Conservation (phyloP, 2,113 vertebrate genomes). For the Zapus hudsonius region DNA sequence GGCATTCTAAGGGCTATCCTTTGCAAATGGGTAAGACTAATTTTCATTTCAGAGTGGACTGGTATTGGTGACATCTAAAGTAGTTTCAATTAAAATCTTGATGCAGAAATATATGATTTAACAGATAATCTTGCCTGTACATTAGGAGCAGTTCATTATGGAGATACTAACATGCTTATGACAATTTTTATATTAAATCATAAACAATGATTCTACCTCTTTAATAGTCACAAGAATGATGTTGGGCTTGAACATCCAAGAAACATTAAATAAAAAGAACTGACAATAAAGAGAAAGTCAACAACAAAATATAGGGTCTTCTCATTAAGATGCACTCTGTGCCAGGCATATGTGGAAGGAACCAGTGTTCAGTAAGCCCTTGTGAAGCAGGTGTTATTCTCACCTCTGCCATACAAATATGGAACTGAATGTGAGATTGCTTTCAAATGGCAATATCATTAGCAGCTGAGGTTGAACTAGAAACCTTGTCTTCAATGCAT, state of each 20-base stretch:
- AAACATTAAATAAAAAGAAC: background rate
- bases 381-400: background rate
- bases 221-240: background rate
- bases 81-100: constrained; percentile 24
- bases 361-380: background rate
- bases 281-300: background rate
- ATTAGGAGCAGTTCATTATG: background rate
- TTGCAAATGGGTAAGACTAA: background rate
- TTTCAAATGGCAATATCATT: background rate
- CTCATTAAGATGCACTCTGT: background rate
- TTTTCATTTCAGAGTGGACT: background rate
- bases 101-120: background rate
- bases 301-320: background rate
- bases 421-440: background rate
- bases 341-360: background rate
- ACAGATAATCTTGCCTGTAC: background rate
- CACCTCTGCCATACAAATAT: constrained; percentile 5
- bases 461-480: background rate
- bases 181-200: constrained; percentile 27
- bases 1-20: background rate
- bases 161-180: background rate
- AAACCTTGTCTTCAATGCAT: constrained; percentile 1
- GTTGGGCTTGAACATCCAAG: background rate
- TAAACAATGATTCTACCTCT: constrained; percentile 4
- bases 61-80: background rate